Conservation (phyloP, 2,113 vertebrate genomes). For the Scatophagus argus region DNA sequence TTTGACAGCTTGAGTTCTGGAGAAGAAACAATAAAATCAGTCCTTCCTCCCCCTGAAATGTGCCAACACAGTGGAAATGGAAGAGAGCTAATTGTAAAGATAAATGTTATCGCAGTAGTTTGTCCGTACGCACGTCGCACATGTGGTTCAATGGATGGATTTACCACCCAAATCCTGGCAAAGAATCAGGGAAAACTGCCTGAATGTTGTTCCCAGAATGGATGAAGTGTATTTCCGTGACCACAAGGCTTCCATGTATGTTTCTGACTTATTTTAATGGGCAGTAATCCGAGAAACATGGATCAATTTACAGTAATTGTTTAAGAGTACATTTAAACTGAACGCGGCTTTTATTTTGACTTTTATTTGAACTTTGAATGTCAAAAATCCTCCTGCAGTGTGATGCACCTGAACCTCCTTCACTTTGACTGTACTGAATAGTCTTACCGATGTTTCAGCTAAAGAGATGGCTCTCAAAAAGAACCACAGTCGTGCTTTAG, state of each 20-base stretch:
- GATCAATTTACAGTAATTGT: background rate
- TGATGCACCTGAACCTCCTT: background rate
- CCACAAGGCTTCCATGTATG: background rate
- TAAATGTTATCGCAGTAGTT: constrained; percentile 72
- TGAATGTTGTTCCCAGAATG: constrained; percentile 9
- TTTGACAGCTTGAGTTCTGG: constrained; percentile 64
- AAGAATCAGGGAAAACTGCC: constrained; percentile 12
- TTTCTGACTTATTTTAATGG: background rate
- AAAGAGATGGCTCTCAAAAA: background rate
- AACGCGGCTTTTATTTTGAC: background rate
- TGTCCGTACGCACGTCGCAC: constrained; percentile 26
- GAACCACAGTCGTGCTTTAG: background rate
- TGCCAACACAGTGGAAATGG: constrained; percentile 64
- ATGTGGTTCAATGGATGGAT: constrained; percentile 49
- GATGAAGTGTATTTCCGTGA: constrained; percentile 28
- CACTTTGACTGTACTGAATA: too few species aligned
- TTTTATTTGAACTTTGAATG: background rate
- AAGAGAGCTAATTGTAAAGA: constrained; percentile 57
- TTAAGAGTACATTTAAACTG: background rate
- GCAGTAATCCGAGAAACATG: background rate
- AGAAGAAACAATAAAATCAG: constrained; percentile 28
- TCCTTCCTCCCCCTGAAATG: constrained; percentile 42
- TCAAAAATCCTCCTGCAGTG: background rate
- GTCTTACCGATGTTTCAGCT: background rate
- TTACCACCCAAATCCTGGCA: constrained; percentile 23